Percentiles rank a stretch among this genome's conserved stretches.
phyloP scores from a whole-genome alignment of 1,140 invertebrate genomes.

The Adoxophyes honmai region DNA sequence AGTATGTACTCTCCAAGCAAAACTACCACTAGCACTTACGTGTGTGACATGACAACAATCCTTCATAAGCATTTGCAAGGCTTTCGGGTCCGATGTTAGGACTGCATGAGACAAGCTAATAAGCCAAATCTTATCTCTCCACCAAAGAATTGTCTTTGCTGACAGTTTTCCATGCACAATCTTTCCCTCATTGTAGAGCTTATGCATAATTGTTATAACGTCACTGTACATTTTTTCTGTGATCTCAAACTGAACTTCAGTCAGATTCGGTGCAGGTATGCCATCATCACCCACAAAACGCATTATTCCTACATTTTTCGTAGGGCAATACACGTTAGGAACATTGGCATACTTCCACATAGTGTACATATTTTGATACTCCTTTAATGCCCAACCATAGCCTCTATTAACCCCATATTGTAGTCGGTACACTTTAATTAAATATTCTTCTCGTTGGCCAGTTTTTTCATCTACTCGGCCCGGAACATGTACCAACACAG shows the following conservation, averaged over 20 bases:
- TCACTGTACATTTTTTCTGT: not conserved
- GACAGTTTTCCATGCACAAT: too few species aligned
- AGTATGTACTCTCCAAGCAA: too few species aligned
- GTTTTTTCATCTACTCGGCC: too few species aligned
- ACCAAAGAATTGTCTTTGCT: not conserved
- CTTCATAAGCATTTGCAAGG: not conserved
- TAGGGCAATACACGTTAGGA: not conserved
- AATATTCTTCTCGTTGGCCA: not conserved
- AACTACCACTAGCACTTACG: too few species aligned
- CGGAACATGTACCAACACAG: not conserved
- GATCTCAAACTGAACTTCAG: not conserved
- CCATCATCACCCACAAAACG: not conserved
- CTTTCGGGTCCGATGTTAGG: not conserved
- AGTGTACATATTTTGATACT: not conserved
- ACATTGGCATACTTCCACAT: not conserved
- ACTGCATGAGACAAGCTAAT: too few species aligned
- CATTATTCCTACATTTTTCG: not conserved
- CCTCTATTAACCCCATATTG: not conserved
- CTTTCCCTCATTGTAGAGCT: not conserved
- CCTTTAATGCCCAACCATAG: not conserved
- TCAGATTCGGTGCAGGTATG: not conserved
- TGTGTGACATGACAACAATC: not conserved
- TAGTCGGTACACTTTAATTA: not conserved
- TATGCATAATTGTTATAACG: not conserved
- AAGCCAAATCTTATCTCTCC: not conserved